These are phyloP conservation scores for Seira sanloemensis DNA, from an alignment of 2,888 invertebrate genomes.

Conservation along the genomic window DNA sequence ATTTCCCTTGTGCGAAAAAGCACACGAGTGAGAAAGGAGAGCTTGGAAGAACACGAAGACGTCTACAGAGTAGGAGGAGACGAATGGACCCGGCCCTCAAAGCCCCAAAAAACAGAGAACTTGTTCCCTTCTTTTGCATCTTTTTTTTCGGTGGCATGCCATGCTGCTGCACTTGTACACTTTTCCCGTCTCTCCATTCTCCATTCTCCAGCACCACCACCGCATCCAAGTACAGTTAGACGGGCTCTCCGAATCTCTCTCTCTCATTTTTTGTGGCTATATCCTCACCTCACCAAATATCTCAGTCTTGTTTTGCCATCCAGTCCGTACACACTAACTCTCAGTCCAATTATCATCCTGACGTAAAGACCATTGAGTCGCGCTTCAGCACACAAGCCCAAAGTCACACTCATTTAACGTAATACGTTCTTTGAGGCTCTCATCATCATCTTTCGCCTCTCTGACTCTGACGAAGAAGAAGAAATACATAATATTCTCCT, in stretches of 20 bases:
- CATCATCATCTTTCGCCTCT: background rate
- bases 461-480: background rate
- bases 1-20: no score
- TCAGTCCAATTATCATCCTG: background rate
- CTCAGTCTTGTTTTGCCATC: background rate
- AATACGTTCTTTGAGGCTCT: background rate
- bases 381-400: background rate
- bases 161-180: background rate
- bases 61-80: background rate
- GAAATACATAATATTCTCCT: no score
- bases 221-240: background rate
- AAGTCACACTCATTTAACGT: background rate
- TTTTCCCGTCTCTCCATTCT: background rate
- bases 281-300: background rate
- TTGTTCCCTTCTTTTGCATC: background rate
- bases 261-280: background rate
- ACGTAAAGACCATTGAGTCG: background rate
- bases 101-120: background rate
- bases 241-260: background rate
- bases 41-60: background rate
- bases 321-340: background rate
- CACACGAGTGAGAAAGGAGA: background rate
- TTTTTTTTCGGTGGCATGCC: background rate
- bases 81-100: background rate
- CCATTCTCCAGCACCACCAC: background rate